A percentile compares a stretch with the other conserved stretches of the same genome.
These are phyloP conservation scores for Aurelia coerulea DNA, from an alignment of 30 jellyfish, hydroid and myxozoan genomes.

Conservation along the genomic window DNA sequence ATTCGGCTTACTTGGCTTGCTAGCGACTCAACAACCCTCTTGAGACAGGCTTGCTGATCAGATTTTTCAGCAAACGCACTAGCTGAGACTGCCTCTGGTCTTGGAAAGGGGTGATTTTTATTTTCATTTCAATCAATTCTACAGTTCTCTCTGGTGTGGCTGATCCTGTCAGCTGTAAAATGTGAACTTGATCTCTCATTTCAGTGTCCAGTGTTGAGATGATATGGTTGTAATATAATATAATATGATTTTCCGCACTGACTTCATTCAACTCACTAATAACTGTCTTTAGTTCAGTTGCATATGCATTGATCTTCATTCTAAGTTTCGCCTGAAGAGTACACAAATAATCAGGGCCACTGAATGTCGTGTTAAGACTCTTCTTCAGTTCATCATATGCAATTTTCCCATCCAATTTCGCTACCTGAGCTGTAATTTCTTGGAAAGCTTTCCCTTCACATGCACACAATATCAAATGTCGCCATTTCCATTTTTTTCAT, in stretches of 20 bases:
- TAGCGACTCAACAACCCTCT: too few species aligned
- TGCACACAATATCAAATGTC: too few species aligned
- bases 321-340: background rate
- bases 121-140: background rate
- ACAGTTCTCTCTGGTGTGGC: background rate
- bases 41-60: too few species aligned
- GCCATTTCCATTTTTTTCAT: too few species aligned
- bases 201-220: background rate
- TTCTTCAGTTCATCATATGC: too few species aligned
- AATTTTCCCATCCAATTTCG: too few species aligned
- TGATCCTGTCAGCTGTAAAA: background rate
- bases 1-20: too few species aligned
- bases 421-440: too few species aligned
- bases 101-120: background rate
- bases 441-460: too few species aligned
- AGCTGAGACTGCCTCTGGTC: background rate
- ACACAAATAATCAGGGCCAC: too few species aligned
- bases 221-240: background rate
- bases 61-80: too few species aligned
- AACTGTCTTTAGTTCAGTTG: constrained; percentile 6
- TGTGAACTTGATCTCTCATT: background rate
- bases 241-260: background rate
- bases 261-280: background rate
- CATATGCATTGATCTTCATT: constrained; percentile 1
- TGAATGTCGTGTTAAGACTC: too few species aligned